phyloP scores from a whole-genome alignment of 2,113 vertebrate species.

The Coturnix japonica region DNA sequence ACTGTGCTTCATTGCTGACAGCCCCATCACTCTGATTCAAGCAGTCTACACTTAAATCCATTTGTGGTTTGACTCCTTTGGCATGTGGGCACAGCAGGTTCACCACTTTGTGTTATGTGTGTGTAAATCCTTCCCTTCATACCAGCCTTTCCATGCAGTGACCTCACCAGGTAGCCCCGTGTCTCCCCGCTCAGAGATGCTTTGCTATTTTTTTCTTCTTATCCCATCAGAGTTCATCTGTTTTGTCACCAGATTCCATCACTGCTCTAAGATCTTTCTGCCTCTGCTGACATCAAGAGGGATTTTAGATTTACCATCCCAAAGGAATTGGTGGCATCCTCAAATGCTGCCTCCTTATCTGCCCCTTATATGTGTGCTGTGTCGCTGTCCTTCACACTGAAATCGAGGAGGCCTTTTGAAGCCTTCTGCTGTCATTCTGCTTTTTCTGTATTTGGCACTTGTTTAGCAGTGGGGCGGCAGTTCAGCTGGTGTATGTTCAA shows the following conservation, averaged over 20 bases:
- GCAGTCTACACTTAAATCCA: neutral
- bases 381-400: neutral
- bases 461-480: neutral
- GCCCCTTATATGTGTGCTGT: neutral
- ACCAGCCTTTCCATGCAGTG: neutral
- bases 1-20: neutral
- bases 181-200: neutral
- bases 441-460: neutral
- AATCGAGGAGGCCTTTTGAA: neutral
- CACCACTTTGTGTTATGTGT: neutral
- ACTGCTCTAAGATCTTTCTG: neutral
- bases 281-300: neutral
- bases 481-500: rapidly evolving
- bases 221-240: neutral
- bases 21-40: neutral
- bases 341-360: neutral
- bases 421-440: neutral
- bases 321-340: neutral
- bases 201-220: neutral
- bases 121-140: neutral
- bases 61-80: neutral
- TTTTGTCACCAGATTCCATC: neutral
- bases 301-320: neutral
- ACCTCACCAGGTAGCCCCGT: neutral
- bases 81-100: neutral